Evolutionary conservation across 2,113 vertebrate genomes (phyloP), one percentile per base, ranked within the genome.

Genomic region (Platichthys stellatus): DNA sequence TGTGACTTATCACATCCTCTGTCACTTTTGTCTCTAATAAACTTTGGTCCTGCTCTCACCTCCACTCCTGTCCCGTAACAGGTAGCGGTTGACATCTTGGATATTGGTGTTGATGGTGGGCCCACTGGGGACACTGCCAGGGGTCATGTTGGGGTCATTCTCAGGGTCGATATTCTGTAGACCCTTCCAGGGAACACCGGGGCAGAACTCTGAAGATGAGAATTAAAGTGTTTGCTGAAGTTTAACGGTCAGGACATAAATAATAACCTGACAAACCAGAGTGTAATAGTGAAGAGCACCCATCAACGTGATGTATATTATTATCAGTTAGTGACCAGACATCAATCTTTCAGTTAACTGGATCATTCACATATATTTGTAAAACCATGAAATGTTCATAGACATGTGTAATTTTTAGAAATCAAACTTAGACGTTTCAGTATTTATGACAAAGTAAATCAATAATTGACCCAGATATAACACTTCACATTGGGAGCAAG

Each of bases 101-200:
- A 98, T 98, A 53, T 96, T 98, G 93, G 97, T 98, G 88, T 98
- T 98, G 87, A 98, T 97, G 80, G 96, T 98, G 7, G 97, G 97
- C 67, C 97, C 97, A 2, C 96, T 98, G 28, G 96, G 97, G 81
- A 98, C 97, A 53, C 97, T 98, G 71, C 97, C 97, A 26, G 97
- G 97, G 77, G 97, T 99, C 91, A 96, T 91, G 38, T 98, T 97
- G 0, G 97, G 97, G 90, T 99, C 97, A 3, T 95, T 98, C 90
- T 98, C 97, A 0, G 97, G 97, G 79, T 99, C 97, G 35, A 97
- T 97, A 63, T 96, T 98, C 92, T 98, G 97, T 81, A 99, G 96
- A 90, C 97, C 97, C 92, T 98, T 98, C 97, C 97, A 99, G 4
- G 97, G 97, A n/a, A 98, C 97, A 81, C 97, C 97, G 57, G 97